Evolutionary conservation across 2,797 vertebrate genomes (phyloP).

Genomic region (Capromys pilorides): DNA sequence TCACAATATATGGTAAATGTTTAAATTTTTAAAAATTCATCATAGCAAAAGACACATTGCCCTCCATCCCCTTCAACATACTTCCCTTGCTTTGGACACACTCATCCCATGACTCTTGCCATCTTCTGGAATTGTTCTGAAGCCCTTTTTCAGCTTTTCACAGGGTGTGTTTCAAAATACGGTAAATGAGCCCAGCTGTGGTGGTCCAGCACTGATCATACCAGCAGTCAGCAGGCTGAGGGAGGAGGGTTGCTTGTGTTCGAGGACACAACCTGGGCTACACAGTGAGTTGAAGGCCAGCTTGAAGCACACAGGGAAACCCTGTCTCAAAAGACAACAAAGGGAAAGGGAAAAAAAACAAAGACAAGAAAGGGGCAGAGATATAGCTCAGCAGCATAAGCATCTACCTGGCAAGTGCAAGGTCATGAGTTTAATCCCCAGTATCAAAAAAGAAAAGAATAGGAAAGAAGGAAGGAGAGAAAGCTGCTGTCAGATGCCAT

Average conservation of each 20-base stretch:
- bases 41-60: background rate
- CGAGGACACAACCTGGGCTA: no score
- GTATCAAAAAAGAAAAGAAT: background rate
- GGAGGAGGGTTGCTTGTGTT: no score
- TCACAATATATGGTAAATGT: background rate
- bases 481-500: background rate
- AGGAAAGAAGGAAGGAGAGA: background rate
- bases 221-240: background rate
- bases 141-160: background rate
- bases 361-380: no score
- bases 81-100: background rate
- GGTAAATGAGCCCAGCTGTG: background rate
- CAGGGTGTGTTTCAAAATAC: background rate
- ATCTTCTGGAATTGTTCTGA: background rate
- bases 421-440: no score
- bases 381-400: no score
- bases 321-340: background rate
- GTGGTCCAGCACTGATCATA: background rate
- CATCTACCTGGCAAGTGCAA: no score
- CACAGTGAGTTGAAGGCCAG: no score
- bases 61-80: background rate
- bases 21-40: background rate
- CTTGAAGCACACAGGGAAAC: background rate
- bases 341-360: no score
- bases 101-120: background rate